A percentile compares a stretch with the other conserved stretches of the same genome.
phyloP scores from a whole-genome alignment of 2,797 vertebrate genomes.

The Acanthiza pusilla region DNA sequence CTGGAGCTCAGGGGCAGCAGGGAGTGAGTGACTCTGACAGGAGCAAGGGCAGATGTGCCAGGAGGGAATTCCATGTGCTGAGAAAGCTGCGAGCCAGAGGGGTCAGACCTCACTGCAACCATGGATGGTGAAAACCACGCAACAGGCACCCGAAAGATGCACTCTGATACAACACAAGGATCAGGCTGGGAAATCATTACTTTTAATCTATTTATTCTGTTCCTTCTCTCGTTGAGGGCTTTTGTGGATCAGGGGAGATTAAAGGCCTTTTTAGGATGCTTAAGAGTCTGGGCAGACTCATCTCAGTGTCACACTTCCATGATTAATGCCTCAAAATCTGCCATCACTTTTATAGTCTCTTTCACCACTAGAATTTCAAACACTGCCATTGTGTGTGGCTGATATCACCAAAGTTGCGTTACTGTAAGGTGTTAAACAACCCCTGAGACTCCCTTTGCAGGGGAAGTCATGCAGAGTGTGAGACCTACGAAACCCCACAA shows the following conservation, averaged over 20 bases:
- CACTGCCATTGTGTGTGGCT: neutral
- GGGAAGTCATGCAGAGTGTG: neutral
- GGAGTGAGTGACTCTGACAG: neutral
- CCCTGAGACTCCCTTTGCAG: neutral
- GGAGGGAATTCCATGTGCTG: neutral
- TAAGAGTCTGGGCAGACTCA: neutral
- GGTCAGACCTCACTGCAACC: neutral
- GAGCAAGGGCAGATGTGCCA: neutral
- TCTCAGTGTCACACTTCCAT: neutral
- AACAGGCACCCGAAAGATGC: neutral
- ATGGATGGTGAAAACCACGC: neutral
- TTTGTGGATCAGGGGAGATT: neutral
- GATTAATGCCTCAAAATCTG: neutral
- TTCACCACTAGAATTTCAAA: neutral
- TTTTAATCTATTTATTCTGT: neutral
- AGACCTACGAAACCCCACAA: neutral
- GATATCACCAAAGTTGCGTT: neutral
- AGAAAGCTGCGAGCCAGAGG: neutral
- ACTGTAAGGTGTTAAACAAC: neutral
- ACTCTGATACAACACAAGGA: neutral
- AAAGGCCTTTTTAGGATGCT: neutral
- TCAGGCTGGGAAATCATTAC: neutral
- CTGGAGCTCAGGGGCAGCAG: neutral
- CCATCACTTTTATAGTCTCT: neutral
- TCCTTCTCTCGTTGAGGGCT: neutral